Evolutionary conservation across 2,888 invertebrate genomes (phyloP).

Genomic region (Camptogramma bilineatum): DNA sequence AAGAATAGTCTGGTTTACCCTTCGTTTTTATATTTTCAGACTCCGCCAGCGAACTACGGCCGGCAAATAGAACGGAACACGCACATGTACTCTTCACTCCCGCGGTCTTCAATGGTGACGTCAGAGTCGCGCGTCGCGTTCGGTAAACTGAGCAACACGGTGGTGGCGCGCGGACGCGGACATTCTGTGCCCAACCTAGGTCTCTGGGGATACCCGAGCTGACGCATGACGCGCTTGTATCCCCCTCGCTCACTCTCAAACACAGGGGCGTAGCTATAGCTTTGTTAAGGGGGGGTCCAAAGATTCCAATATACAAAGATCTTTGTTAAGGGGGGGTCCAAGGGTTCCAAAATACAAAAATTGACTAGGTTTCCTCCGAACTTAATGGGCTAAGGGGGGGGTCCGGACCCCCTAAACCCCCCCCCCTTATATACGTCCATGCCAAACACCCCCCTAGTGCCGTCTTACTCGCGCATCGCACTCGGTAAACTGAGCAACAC

Average conservation of each 20-base stretch:
- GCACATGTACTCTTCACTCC: slow-evolving; percentile 90
- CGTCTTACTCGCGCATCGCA: slow-evolving; percentile 68
- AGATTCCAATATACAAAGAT: too few species aligned
- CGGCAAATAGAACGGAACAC: slow-evolving; percentile 90
- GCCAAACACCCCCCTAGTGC: background rate
- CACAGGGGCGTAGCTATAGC: too few species aligned
- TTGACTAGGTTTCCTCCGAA: too few species aligned
- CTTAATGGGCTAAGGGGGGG: too few species aligned
- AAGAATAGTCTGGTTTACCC: too few species aligned
- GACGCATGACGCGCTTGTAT: slow-evolving; percentile 29
- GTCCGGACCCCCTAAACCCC: too few species aligned
- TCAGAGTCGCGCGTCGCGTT: slow-evolving; percentile 89
- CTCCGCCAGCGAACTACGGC: slow-evolving; percentile 90
- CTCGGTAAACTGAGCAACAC: slow-evolving; percentile 88
- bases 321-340: too few species aligned
- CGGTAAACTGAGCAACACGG: slow-evolving; percentile 86
- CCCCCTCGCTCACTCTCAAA: slow-evolving; percentile 15
- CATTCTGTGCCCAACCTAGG: slow-evolving; percentile 97
- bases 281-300: too few species aligned
- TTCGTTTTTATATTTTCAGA: slow-evolving; percentile 76
- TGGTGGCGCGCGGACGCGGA: slow-evolving; percentile 84
- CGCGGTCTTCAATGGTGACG: slow-evolving; percentile 87
- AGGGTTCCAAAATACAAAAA: too few species aligned
- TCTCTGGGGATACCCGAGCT: slow-evolving; percentile 66
- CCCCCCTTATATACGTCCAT: too few species aligned